phyloP scores from a whole-genome alignment of 2,797 vertebrate genomes.

The Falco berigora region DNA sequence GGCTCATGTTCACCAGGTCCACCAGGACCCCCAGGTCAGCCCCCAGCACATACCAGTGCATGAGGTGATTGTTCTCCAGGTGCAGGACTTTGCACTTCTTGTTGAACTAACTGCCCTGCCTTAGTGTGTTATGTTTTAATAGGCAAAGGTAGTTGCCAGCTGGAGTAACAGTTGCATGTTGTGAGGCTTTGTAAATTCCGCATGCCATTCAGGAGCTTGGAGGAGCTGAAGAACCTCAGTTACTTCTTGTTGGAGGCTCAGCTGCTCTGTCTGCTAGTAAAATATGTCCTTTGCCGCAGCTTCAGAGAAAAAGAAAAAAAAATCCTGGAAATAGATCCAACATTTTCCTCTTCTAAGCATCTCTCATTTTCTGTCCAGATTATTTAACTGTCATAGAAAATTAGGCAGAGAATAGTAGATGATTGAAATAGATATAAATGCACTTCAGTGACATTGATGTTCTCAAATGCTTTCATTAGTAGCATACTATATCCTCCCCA shows the following conservation, averaged over 20 bases:
- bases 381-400: neutral
- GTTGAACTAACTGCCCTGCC: neutral
- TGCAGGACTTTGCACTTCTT: neutral
- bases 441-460: neutral
- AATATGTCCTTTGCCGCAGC: neutral
- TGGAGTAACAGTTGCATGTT: neutral
- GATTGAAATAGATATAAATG: conserved; percentile 4
- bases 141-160: neutral
- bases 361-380: neutral
- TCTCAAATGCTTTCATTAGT: conserved; percentile 15
- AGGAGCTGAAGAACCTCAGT: neutral
- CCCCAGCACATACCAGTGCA: neutral
- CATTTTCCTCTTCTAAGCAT: neutral
- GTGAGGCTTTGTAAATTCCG: neutral
- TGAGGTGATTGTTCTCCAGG: neutral
- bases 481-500: neutral
- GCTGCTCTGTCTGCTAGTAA: neutral
- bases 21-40: neutral
- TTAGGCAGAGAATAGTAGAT: neutral
- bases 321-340: neutral
- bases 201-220: fast-evolving
- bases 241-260: neutral
- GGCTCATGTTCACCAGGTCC: neutral
- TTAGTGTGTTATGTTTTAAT: neutral
- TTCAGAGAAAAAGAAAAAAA: neutral